Conservation (phyloP, 2,113 vertebrate species). For the Alethe diademata region DNA sequence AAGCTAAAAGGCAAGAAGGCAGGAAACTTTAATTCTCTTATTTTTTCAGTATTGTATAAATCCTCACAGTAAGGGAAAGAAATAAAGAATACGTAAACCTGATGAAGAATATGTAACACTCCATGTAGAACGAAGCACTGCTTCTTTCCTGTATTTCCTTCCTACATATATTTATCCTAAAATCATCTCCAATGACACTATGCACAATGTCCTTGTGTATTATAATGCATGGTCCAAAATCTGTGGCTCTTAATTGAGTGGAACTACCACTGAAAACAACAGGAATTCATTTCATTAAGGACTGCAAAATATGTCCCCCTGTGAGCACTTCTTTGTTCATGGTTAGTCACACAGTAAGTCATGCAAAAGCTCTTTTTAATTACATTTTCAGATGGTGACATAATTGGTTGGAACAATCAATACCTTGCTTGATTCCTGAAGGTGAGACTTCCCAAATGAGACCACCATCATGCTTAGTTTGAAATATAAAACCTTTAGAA, state of each 20-base stretch:
- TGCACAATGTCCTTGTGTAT: neutral
- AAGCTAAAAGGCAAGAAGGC: neutral
- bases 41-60: neutral
- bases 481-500: neutral
- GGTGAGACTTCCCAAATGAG: neutral
- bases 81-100: neutral
- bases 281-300: conserved; percentile 50
- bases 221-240: neutral
- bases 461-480: neutral
- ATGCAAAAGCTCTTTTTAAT: conserved; percentile 58
- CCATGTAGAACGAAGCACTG: neutral
- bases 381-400: conserved; percentile 47
- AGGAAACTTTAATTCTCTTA: neutral
- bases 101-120: neutral
- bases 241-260: conserved; percentile 25
- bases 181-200: neutral
- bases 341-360: conserved; percentile 49
- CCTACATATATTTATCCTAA: neutral
- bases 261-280: conserved; percentile 51
- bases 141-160: neutral
- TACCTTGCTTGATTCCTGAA: conserved; percentile 31
- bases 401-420: conserved; percentile 40
- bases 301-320: neutral
- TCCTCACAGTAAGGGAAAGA: neutral
- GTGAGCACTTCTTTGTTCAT: conserved; percentile 34